Percentiles rank a stretch among this genome's conserved stretches.
Evolutionary conservation across 2,888 invertebrate genomes (phyloP).

Genomic region (Watsonalla binaria): DNA sequence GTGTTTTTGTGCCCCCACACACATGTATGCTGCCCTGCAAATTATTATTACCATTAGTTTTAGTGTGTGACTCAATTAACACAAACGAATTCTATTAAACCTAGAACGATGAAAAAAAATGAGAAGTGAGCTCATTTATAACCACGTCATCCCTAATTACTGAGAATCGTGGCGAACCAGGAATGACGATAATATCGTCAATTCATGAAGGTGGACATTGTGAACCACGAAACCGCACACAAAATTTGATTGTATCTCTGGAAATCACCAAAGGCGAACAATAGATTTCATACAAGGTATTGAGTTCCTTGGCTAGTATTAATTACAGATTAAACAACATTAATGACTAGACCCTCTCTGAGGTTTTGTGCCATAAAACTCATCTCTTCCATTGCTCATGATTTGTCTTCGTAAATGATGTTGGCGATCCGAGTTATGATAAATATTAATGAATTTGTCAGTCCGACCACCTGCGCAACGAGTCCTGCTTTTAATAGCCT

Average conservation of each 20-base stretch:
- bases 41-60: constrained; percentile 31
- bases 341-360: constrained; percentile 11
- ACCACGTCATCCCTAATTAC: neutral
- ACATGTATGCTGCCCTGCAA: constrained; percentile 42
- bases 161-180: neutral
- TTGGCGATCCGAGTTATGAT: constrained; percentile 22
- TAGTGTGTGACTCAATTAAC: constrained; percentile 38
- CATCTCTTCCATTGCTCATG: constrained; percentile 21
- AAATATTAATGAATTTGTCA: constrained; percentile 30
- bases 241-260: neutral
- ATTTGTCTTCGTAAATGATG: constrained; percentile 28
- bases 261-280: neutral
- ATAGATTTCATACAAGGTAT: neutral
- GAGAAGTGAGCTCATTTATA: neutral
- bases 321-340: constrained; percentile 17
- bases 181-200: too few species aligned
- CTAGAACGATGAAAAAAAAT: constrained; percentile 18
- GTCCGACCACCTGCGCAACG: constrained; percentile 30
- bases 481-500: constrained; percentile 10
- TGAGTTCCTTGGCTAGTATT: neutral
- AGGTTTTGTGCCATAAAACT: constrained; percentile 12
- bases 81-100: constrained; percentile 6
- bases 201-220: neutral
- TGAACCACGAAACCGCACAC: neutral
- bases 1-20: constrained; percentile 52